Evolutionary conservation across 2,888 invertebrate genomes (phyloP).

Genomic region (Odontomyia ornata): DNA sequence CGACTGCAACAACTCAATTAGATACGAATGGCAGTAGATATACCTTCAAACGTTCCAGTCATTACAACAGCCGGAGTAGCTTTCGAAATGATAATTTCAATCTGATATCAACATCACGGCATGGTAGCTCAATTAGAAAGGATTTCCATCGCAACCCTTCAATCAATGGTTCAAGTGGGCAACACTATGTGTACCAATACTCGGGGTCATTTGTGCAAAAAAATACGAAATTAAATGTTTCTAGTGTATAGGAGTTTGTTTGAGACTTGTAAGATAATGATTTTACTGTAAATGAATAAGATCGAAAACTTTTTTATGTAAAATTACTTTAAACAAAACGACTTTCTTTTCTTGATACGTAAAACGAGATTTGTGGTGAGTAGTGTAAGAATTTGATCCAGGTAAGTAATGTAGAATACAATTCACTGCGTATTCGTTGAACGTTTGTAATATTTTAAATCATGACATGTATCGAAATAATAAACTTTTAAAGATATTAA

Average conservation of each 20-base stretch:
- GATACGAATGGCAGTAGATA: conserved; percentile 58
- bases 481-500: too few species aligned
- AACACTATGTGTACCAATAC: conserved; percentile 44
- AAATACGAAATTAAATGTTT: conserved; percentile 45
- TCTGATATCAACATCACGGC: conserved; percentile 39
- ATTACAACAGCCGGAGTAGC: conserved; percentile 43
- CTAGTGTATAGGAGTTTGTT: conserved; percentile 48
- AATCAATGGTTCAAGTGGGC: conserved; percentile 39
- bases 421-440: too few species aligned
- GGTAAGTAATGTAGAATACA: too few species aligned
- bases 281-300: conserved; percentile 27
- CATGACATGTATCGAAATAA: too few species aligned
- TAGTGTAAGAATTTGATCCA: too few species aligned
- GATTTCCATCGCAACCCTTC: conserved; percentile 21
- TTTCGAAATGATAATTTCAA: conserved; percentile 46
- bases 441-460: too few species aligned
- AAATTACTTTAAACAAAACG: neutral
- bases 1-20: conserved; percentile 63
- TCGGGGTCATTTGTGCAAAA: conserved; percentile 36
- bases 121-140: conserved; percentile 43
- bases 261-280: conserved; percentile 12
- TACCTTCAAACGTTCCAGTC: conserved; percentile 50
- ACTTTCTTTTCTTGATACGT: too few species aligned
- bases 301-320: conserved; percentile 23
- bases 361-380: too few species aligned